Percentiles rank a stretch among this genome's conserved stretches.
Conservation (phyloP, 2,797 vertebrate genomes). For the Nyctibius grandis region DNA sequence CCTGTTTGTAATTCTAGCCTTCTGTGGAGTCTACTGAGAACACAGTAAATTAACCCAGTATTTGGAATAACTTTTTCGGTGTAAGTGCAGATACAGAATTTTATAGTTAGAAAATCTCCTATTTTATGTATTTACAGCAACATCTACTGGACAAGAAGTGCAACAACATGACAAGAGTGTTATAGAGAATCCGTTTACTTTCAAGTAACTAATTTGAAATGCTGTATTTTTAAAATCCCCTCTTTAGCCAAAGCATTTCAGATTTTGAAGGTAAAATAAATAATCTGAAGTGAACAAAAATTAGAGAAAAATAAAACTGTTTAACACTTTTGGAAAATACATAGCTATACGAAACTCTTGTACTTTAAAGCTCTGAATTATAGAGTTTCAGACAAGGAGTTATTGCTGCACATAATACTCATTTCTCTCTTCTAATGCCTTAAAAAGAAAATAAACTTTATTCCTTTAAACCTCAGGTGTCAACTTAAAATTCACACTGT, state of each 20-base stretch:
- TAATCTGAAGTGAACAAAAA: not conserved
- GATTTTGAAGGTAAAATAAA: not conserved
- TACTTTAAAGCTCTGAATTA: not conserved
- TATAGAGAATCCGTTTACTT: not conserved
- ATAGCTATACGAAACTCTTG: not conserved
- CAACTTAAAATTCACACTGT: not conserved
- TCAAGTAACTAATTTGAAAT: not conserved
- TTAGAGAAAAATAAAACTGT: not conserved
- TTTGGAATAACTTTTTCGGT: too few species aligned
- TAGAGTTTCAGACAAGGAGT: not conserved
- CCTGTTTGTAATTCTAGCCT: slow-evolving; percentile 26
- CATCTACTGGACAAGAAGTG: slow-evolving; percentile 34
- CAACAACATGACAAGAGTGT: not conserved
- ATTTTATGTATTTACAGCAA: slow-evolving; percentile 9
- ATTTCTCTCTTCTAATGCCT: not conserved
- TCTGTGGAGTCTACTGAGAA: not conserved
- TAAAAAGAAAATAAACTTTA: not conserved
- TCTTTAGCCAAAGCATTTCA: not conserved
- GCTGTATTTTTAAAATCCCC: not conserved
- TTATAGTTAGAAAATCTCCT: not conserved
- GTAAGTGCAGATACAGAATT: not conserved
- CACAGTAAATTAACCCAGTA: too few species aligned
- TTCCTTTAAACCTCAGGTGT: not conserved
- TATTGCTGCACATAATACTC: not conserved
- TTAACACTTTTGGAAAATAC: not conserved